Conservation (phyloP, 2,888 invertebrate species). For the Stegana nigrithorax region DNA sequence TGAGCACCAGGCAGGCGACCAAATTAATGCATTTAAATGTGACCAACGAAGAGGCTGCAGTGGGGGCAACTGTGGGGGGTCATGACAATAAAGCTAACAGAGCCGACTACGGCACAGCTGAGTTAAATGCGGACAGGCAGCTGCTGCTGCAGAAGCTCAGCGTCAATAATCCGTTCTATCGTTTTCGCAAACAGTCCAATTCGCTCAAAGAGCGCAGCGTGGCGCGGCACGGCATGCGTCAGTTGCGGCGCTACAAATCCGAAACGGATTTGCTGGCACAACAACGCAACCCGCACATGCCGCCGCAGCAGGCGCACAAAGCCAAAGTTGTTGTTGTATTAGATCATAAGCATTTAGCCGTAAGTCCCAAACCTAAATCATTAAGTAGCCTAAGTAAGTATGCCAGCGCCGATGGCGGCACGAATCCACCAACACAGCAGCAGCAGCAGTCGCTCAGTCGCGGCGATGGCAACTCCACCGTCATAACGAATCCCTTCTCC, state of each 20-base stretch:
- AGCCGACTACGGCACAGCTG: no score
- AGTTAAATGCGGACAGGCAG: slow-evolving; percentile 45
- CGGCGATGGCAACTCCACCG: slow-evolving; percentile 58
- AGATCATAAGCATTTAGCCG: slow-evolving; percentile 55
- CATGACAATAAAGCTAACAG: slow-evolving; percentile 1
- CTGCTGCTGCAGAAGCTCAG: slow-evolving; percentile 56
- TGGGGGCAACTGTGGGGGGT: neutral
- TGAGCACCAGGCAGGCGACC: slow-evolving; percentile 26
- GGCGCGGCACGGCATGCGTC: slow-evolving; percentile 35
- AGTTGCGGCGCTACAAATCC: slow-evolving; percentile 46
- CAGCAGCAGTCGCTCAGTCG: slow-evolving; percentile 22
- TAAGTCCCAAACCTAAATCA: slow-evolving; percentile 39
- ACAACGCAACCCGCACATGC: neutral
- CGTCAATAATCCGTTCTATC: slow-evolving; percentile 65
- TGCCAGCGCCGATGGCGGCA: slow-evolving; percentile 20
- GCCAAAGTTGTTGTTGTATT: slow-evolving; percentile 62
- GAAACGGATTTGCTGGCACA: slow-evolving; percentile 55
- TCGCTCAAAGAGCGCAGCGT: slow-evolving; percentile 53
- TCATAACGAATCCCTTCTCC: slow-evolving; percentile 67
- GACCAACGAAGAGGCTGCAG: slow-evolving; percentile 28
- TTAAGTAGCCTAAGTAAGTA: slow-evolving; percentile 41
- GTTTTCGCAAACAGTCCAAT: slow-evolving; percentile 64
- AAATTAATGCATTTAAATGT: slow-evolving; percentile 45
- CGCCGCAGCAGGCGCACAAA: slow-evolving; percentile 26
- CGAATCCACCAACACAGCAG: slow-evolving; percentile 6